Percentiles rank a stretch among this genome's conserved stretches.
These are phyloP conservation scores for Biston stratarius DNA, from an alignment of 2,888 invertebrate genomes.

Conservation along the genomic window DNA sequence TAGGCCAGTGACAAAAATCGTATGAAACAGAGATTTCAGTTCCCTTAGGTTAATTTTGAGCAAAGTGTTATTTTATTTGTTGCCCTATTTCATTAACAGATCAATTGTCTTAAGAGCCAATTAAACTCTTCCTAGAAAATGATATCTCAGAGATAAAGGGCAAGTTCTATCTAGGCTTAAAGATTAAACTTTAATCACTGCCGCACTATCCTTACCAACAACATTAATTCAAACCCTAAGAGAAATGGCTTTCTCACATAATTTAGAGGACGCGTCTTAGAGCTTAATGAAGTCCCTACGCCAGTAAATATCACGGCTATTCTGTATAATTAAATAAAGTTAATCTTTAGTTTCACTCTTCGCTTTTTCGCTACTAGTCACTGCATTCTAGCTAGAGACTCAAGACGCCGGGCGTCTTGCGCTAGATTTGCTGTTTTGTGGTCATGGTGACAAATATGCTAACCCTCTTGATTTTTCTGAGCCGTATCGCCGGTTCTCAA, in stretches of 20 bases:
- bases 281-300: constrained; percentile 33
- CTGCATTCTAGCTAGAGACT: background rate
- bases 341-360: background rate
- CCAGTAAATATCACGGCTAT: constrained; percentile 25
- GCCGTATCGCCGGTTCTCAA: too few relatives aligned
- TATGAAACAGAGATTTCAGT: too few relatives aligned
- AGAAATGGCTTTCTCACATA: constrained; percentile 44
- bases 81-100: too few relatives aligned
- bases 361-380: background rate
- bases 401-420: too few relatives aligned
- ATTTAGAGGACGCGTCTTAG: constrained; percentile 42
- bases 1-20: too few relatives aligned
- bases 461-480: too few relatives aligned
- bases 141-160: constrained; percentile 7
- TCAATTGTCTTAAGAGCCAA: background rate
- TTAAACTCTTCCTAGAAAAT: background rate
- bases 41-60: too few relatives aligned
- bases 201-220: constrained; percentile 35
- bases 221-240: constrained; percentile 40
- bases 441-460: too few relatives aligned
- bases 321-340: constrained; percentile 20
- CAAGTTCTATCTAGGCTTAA: constrained; percentile 17
- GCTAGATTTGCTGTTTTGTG: too few relatives aligned
- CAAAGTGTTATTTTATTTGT: too few relatives aligned
- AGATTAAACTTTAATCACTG: constrained; percentile 37